Conservation (phyloP, 53 echinoderm and acorn worm genomes). For the Henricia sp. region DNA sequence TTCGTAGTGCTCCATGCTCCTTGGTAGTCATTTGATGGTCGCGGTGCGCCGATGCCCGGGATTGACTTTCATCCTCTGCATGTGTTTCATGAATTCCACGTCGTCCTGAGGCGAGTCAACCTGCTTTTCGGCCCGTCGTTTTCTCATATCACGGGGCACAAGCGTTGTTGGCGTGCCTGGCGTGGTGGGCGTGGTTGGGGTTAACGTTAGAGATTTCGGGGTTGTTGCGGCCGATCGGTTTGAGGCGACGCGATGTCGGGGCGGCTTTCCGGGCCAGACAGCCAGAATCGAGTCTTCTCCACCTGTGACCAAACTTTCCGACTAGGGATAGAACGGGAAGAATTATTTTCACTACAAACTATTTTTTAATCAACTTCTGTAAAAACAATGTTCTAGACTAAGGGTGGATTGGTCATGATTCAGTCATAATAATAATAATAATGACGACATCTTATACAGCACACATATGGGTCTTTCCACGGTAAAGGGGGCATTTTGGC, state of each 20-base stretch:
- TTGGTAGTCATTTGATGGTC: conserved; percentile 54
- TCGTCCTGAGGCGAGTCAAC: conserved; percentile 67
- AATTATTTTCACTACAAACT: too few species aligned
- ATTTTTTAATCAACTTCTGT: too few species aligned
- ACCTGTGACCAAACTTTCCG: conserved; percentile 84
- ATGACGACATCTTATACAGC: too few species aligned
- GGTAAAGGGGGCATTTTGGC: too few species aligned
- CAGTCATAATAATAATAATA: too few species aligned
- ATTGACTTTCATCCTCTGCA: conserved; percentile 78
- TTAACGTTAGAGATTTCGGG: not conserved
- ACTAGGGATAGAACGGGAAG: conserved; percentile 35
- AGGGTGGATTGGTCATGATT: too few species aligned
- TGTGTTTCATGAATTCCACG: conserved; percentile 66
- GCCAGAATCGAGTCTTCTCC: conserved; percentile 88
- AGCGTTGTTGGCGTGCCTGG: conserved; percentile 13
- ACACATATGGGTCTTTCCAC: too few species aligned
- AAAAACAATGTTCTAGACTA: too few species aligned
- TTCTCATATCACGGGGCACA: conserved; percentile 9
- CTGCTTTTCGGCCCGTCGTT: conserved; percentile 68
- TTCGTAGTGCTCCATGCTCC: conserved; percentile 61
- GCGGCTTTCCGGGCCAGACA: conserved; percentile 77
- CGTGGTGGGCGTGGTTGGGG: conserved; percentile 1
- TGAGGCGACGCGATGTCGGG: conserved; percentile 4
- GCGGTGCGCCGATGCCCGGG: conserved; percentile 45
- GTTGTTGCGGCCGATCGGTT: conserved; percentile 11